Conservation (phyloP, 2,797 vertebrate genomes). For the Stomatorhinus walkeri region DNA sequence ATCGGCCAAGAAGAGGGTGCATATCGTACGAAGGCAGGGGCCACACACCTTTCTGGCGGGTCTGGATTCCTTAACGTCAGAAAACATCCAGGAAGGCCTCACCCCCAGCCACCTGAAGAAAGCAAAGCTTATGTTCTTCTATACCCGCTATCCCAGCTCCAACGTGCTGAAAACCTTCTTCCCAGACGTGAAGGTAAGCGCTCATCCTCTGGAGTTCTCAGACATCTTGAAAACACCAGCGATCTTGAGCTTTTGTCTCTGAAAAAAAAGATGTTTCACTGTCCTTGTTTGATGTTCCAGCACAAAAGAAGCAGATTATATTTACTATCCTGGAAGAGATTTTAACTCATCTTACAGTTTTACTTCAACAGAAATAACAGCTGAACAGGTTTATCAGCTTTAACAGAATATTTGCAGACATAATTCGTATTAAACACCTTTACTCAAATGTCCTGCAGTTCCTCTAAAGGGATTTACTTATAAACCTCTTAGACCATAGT, state of each 20-base stretch:
- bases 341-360: background rate
- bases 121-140: constrained; percentile 97
- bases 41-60: too few relatives aligned
- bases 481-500: constrained; percentile 3
- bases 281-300: background rate
- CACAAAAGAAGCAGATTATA: background rate
- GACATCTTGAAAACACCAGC: background rate
- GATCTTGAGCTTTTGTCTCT: background rate
- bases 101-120: constrained; percentile 93
- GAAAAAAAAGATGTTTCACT: background rate
- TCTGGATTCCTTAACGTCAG: constrained; percentile 61
- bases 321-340: background rate
- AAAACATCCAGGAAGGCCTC: constrained; percentile 82
- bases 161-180: constrained; percentile 85
- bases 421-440: background rate
- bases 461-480: background rate
- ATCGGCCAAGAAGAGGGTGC: background rate
- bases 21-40: too few relatives aligned
- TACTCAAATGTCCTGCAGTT: background rate
- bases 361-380: background rate
- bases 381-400: background rate
- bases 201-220: background rate
- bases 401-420: background rate
- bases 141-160: constrained; percentile 91
- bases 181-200: constrained; percentile 84